These are phyloP conservation scores for Plecotus auritus DNA, from an alignment of 2,113 vertebrate genomes.

Conservation along the genomic window DNA sequence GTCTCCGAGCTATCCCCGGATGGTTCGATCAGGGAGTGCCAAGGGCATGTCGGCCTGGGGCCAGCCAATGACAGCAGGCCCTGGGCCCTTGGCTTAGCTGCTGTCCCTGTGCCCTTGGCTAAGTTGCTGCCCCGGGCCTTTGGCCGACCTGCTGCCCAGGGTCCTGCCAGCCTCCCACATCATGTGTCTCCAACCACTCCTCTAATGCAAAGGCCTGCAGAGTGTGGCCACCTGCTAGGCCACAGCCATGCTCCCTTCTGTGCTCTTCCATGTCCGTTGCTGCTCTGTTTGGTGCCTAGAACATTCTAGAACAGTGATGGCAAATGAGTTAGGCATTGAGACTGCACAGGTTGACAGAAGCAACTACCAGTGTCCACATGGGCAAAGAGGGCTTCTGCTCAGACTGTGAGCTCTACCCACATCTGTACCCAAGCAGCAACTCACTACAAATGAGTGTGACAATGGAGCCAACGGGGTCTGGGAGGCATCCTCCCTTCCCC, in stretches of 20 bases:
- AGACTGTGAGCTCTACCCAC: neutral
- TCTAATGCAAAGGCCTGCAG: neutral
- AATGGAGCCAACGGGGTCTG: no score
- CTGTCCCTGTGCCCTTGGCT: no score
- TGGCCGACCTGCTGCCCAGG: neutral
- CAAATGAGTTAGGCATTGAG: neutral
- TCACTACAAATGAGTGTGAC: neutral
- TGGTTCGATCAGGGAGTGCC: neutral
- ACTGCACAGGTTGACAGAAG: neutral
- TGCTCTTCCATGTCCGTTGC: neutral
- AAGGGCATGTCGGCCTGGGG: no score
- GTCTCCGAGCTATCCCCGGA: neutral
- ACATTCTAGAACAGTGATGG: neutral
- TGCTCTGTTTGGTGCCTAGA: neutral
- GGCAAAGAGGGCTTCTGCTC: neutral
- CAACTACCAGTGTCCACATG: neutral
- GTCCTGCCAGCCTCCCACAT: neutral
- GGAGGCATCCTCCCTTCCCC: neutral
- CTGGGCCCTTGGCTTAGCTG: no score
- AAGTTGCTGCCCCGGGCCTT: neutral
- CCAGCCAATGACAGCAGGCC: no score
- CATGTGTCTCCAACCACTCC: accelerated
- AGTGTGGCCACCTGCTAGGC: neutral
- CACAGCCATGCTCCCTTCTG: no score
- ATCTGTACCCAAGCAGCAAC: accelerated